These are phyloP conservation scores for Phaetusa simplex DNA, from an alignment of 2,113 vertebrate species.

Conservation along the genomic window DNA sequence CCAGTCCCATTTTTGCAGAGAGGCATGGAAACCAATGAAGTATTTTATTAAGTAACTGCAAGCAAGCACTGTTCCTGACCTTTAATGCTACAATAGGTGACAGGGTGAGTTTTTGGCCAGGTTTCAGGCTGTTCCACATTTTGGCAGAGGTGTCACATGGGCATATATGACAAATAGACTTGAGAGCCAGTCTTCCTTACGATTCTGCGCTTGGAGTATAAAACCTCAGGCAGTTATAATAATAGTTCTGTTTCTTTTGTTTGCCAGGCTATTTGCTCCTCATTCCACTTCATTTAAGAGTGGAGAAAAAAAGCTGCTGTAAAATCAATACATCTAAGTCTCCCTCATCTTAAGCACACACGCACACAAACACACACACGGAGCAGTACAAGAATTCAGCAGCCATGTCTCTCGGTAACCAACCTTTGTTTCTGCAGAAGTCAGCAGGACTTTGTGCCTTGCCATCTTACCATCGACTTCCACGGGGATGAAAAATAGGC, in stretches of 20 bases:
- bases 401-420: background rate
- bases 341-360: background rate
- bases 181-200: background rate
- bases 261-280: slow-evolving; percentile 45
- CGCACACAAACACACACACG: background rate
- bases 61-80: background rate
- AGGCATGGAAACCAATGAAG: background rate
- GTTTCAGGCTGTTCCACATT: background rate
- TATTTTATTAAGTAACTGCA: slow-evolving; percentile 15
- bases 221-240: slow-evolving; percentile 41
- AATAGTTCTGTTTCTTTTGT: slow-evolving; percentile 48
- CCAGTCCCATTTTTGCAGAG: background rate
- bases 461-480: background rate
- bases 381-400: background rate
- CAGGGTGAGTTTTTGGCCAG: background rate
- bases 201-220: background rate
- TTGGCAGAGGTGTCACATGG: background rate
- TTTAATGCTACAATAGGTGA: background rate
- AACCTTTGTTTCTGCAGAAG: background rate
- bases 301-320: slow-evolving; percentile 20
- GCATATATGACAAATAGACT: background rate
- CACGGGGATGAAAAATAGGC: background rate
- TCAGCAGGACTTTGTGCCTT: background rate
- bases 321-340: slow-evolving; percentile 47
- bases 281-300: slow-evolving; percentile 53